phyloP scores from a whole-genome alignment of 2,888 invertebrate genomes.

The Dryocosmus kuriphilus region DNA sequence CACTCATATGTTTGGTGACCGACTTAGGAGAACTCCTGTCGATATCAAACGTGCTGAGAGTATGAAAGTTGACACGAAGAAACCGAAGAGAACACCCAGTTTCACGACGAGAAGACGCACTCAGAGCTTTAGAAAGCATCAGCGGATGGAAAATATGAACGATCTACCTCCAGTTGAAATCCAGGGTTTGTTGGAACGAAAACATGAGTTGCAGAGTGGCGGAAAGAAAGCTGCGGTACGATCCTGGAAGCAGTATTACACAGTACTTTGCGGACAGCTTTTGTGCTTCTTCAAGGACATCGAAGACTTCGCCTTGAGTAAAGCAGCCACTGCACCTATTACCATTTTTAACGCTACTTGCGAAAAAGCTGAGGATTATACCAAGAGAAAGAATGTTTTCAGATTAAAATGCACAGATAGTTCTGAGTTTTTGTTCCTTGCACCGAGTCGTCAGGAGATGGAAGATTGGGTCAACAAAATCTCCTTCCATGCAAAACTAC shows the following conservation, averaged over 20 bases:
- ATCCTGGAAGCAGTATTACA: constrained; percentile 97
- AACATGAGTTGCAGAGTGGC: constrained; percentile 95
- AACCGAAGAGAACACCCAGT: constrained; percentile 94
- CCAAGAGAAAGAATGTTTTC: constrained; percentile 96
- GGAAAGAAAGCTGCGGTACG: constrained; percentile 96
- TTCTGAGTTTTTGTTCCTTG: constrained; percentile 94
- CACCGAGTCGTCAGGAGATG: constrained; percentile 86
- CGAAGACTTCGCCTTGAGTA: constrained; percentile 91
- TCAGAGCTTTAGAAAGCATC: constrained; percentile 90
- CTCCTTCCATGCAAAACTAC: constrained; percentile 93
- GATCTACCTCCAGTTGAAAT: constrained; percentile 94
- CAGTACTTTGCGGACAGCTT: constrained; percentile 97
- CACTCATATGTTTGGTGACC: constrained; percentile 83
- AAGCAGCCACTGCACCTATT: constrained; percentile 92
- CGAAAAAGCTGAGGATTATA: constrained; percentile 94
- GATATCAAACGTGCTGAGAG: constrained; percentile 91
- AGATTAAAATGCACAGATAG: constrained; percentile 92
- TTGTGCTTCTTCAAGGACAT: constrained; percentile 98
- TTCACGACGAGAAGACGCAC: constrained; percentile 95
- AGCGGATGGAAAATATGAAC: constrained; percentile 80
- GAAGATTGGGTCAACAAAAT: constrained; percentile 95
- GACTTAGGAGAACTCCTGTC: constrained; percentile 81
- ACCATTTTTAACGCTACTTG: constrained; percentile 86
- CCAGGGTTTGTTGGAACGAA: constrained; percentile 93
- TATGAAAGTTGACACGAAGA: constrained; percentile 90